Evolutionary conservation across 1,140 invertebrate genomes (phyloP), one percentile per base, ranked within the genome.

Genomic region (Penaeus indicus): DNA sequence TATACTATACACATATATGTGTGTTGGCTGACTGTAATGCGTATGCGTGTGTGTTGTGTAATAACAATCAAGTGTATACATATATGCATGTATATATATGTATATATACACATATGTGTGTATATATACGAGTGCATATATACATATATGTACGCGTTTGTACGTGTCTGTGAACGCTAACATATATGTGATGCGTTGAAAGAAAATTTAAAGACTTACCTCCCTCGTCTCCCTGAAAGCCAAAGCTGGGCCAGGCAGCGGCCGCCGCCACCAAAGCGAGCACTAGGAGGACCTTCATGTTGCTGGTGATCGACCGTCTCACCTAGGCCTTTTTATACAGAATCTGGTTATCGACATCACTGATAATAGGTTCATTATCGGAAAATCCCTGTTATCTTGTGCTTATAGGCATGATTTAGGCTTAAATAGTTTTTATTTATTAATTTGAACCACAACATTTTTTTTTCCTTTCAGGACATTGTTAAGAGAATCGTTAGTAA

Each of bases 221-320:
- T 84, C 27, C 62, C 3, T 67, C 54, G 11, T 54, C 54, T 54
- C 7, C 47, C 47, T 47, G 27, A 38, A 77, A 67, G 77, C 62
- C n/a, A 19, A 82, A 62, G 25, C 63, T 27, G 13, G 96, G 91
- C 64, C 94, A 92, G 81, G 93, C 93, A 89, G 94, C 94, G 85
- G 95, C 95, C 18, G 97, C 97, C 94, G 98, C 95, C 88, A 98
- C 95, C 90, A 99, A 95, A 32, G 98, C 16, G 8, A 54, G 54
- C 54, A 54, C 54, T 5, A 54, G 98, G 93, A 98, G 98, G 92
- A 99, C 94, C 94, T 99, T 98, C 18, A 97, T 99, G 92, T 99
- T 99, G 0, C 98, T 98, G 93, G 97, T 98, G 25, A 97, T 97
- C 0, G 97, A 98, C 93, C 98, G 96, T 80, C 99, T 97, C 93